Conservation (phyloP, 2,113 vertebrate genomes). For the Himantopus leucocephalus region DNA sequence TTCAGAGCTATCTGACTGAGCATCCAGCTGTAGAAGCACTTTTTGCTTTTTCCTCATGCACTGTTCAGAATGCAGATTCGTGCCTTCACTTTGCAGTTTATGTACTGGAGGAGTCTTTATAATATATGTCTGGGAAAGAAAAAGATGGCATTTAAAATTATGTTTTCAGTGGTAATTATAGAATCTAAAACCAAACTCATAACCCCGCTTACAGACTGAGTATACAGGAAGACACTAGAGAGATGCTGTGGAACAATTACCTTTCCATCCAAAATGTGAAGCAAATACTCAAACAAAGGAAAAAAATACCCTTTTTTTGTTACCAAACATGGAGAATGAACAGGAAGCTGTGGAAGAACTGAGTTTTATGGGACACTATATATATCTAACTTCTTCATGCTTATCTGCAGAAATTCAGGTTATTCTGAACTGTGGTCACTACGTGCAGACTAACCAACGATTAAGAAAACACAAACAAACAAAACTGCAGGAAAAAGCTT, state of each 20-base stretch:
- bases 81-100: constrained; percentile 57
- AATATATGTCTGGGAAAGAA: constrained; percentile 79
- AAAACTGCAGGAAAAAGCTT: background rate
- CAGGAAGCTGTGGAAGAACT: background rate
- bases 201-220: background rate
- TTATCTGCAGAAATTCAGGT: background rate
- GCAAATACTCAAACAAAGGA: background rate
- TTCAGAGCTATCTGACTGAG: constrained; percentile 89
- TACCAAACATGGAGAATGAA: background rate
- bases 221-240: background rate
- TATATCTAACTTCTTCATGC: background rate
- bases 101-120: constrained; percentile 82
- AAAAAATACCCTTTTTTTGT: background rate
- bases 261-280: background rate
- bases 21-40: constrained; percentile 79
- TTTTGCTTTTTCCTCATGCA: constrained; percentile 75
- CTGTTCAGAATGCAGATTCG: constrained; percentile 27
- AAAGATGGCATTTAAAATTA: background rate
- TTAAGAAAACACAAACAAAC: background rate
- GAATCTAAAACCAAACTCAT: background rate
- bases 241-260: background rate
- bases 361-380: background rate
- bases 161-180: background rate
- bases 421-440: background rate
- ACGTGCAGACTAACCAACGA: background rate